These are phyloP conservation scores for Tragopan temminckii DNA, from an alignment of 2,797 vertebrate species.

Conservation along the genomic window DNA sequence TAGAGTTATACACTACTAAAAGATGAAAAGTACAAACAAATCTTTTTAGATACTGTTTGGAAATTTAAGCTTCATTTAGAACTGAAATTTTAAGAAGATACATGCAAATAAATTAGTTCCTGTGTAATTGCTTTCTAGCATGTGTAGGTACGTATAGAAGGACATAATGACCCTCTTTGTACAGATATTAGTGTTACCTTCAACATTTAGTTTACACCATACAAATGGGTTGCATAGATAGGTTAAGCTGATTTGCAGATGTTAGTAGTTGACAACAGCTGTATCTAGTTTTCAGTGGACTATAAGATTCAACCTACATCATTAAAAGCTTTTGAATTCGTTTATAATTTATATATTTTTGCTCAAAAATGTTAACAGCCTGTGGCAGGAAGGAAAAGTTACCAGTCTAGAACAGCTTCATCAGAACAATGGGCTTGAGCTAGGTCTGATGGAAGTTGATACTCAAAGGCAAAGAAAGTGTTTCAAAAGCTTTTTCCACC, in stretches of 20 bases:
- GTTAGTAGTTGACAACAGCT: neutral
- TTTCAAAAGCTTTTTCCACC: constrained; percentile 22
- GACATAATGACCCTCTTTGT: neutral
- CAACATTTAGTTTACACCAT: neutral
- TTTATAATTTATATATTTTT: neutral
- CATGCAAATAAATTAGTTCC: neutral
- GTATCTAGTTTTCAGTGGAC: neutral
- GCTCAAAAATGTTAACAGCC: neutral
- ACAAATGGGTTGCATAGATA: neutral
- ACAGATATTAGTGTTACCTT: neutral
- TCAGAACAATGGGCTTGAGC: neutral
- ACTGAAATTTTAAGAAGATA: neutral
- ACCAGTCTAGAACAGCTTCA: neutral
- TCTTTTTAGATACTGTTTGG: neutral
- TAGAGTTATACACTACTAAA: neutral
- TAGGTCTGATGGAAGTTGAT: constrained; percentile 13
- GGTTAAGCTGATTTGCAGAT: neutral
- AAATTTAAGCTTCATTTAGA: neutral
- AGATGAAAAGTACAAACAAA: neutral
- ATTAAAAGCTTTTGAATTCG: neutral
- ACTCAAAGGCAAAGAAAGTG: neutral
- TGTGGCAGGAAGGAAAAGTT: neutral
- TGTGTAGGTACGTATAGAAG: neutral
- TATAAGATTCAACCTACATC: neutral
- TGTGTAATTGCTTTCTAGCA: neutral